These are phyloP conservation scores for Drosophila parabipectinata DNA, from an alignment of 1,140 invertebrate genomes.

Conservation along the genomic window DNA sequence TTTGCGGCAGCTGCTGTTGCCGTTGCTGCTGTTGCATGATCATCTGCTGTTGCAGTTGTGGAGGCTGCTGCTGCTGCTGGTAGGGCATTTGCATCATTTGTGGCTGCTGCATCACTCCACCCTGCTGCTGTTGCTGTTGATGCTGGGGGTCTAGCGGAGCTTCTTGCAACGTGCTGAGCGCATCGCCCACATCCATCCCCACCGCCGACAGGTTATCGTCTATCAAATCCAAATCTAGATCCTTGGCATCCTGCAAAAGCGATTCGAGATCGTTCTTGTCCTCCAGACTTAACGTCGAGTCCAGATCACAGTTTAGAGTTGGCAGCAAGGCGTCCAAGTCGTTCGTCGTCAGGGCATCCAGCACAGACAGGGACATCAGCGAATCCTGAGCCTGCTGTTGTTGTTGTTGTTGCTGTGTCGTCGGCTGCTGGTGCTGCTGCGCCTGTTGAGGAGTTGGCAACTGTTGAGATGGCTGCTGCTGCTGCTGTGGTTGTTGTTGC, in stretches of 20 bases:
- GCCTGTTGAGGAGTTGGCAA: constrained; percentile 34
- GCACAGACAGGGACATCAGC: constrained; percentile 75
- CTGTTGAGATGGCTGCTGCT: constrained; percentile 14
- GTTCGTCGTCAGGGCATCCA: constrained; percentile 85
- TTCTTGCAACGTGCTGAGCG: constrained; percentile 62
- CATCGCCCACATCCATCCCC: constrained; percentile 78
- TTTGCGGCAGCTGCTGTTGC: constrained; percentile 49
- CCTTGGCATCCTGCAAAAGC: constrained; percentile 82
- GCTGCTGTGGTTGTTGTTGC: constrained; percentile 18
- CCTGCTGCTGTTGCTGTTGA: constrained; percentile 41
- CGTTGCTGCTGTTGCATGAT: constrained; percentile 34
- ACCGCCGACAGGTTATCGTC: constrained; percentile 77
- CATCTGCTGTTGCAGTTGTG: constrained; percentile 35
- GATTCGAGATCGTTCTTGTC: constrained; percentile 84
- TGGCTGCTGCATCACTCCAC: constrained; percentile 40
- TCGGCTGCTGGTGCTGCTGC: constrained; percentile 14
- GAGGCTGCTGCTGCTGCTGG: constrained; percentile 40
- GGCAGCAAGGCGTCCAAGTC: constrained; percentile 88
- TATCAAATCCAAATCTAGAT: constrained; percentile 80
- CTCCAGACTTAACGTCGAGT: constrained; percentile 85
- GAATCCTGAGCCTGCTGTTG: constrained; percentile 54
- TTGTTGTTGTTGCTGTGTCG: constrained; percentile 21
- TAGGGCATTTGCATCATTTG: constrained; percentile 51
- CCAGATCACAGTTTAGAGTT: constrained; percentile 85
- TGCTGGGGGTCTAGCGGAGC: constrained; percentile 59